These are phyloP conservation scores for Sebastes diploproa DNA, from an alignment of 2,797 vertebrate species.

Conservation along the genomic window DNA sequence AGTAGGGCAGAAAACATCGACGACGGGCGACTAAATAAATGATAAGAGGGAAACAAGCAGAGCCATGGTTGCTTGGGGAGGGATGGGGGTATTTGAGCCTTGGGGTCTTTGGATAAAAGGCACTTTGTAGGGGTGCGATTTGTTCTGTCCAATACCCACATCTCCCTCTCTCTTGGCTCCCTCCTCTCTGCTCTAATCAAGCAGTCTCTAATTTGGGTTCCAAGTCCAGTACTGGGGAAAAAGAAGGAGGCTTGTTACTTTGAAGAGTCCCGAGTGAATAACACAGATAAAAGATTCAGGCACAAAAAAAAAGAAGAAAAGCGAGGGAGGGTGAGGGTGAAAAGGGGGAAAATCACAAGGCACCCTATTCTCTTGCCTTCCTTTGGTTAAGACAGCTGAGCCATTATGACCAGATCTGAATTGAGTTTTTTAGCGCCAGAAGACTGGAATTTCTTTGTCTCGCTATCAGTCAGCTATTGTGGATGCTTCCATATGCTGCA, in stretches of 20 bases:
- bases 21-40: slow-evolving; percentile 86
- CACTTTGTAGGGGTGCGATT: slow-evolving; percentile 92
- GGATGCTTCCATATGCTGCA: slow-evolving; percentile 88
- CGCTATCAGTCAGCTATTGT: slow-evolving; percentile 91
- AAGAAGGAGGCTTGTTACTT: slow-evolving; percentile 95
- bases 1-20: slow-evolving; percentile 91
- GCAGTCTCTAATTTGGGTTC: slow-evolving; percentile 94
- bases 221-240: slow-evolving; percentile 90
- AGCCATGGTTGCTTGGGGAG: slow-evolving; percentile 87
- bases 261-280: slow-evolving; percentile 95
- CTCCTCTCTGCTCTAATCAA: slow-evolving; percentile 84
- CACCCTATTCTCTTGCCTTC: slow-evolving; percentile 93
- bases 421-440: slow-evolving; percentile 88
- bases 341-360: slow-evolving; percentile 92
- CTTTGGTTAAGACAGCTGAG: slow-evolving; percentile 97
- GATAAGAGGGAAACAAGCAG: slow-evolving; percentile 84
- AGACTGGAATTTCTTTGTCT: slow-evolving; percentile 95
- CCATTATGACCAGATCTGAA: slow-evolving; percentile 95
- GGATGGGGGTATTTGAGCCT: slow-evolving; percentile 79
- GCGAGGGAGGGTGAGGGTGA: slow-evolving; percentile 72
- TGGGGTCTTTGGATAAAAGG: slow-evolving; percentile 92
- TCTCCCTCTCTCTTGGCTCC: slow-evolving; percentile 79
- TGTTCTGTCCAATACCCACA: slow-evolving; percentile 89
- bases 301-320: slow-evolving; percentile 82
- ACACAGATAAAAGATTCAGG: slow-evolving; percentile 98